Evolutionary conservation across 2,797 vertebrate genomes (phyloP).

Genomic region (Manis crassicaudata): DNA sequence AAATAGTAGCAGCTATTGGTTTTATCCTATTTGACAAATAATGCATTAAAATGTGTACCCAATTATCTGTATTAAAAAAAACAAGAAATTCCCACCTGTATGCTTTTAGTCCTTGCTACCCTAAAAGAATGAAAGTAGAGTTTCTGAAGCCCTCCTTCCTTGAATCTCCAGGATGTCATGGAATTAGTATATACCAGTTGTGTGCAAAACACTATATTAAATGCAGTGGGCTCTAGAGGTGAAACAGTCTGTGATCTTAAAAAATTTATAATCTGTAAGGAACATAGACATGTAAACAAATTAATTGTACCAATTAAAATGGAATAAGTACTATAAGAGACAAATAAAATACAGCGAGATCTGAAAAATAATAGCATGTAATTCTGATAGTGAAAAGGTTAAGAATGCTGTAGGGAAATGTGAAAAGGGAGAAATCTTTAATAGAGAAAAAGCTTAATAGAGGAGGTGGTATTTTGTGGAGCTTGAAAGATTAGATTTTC

Average conservation of each 20-base stretch:
- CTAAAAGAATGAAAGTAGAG: neutral
- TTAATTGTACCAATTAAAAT: constrained; percentile 28
- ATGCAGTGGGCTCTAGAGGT: neutral
- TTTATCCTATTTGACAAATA: constrained; percentile 50
- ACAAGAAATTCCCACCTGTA: neutral
- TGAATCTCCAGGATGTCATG: neutral
- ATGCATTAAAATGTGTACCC: neutral
- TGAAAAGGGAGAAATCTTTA: neutral
- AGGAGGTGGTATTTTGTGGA: neutral
- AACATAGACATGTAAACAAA: neutral
- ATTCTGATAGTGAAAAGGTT: neutral
- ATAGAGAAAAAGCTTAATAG: neutral
- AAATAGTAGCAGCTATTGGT: constrained; percentile 12
- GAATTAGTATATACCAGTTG: neutral
- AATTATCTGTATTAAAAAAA: neutral
- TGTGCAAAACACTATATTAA: constrained; percentile 22
- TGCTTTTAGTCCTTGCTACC: constrained; percentile 2
- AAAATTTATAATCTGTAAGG: neutral
- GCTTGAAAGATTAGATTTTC: neutral
- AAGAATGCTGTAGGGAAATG: neutral
- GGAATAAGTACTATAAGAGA: neutral
- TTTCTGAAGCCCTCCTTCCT: neutral
- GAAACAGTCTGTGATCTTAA: neutral
- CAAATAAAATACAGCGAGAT: neutral
- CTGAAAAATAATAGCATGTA: constrained; percentile 6